phyloP scores from a whole-genome alignment of 2,113 vertebrate genomes.

The Silurus glanis region DNA sequence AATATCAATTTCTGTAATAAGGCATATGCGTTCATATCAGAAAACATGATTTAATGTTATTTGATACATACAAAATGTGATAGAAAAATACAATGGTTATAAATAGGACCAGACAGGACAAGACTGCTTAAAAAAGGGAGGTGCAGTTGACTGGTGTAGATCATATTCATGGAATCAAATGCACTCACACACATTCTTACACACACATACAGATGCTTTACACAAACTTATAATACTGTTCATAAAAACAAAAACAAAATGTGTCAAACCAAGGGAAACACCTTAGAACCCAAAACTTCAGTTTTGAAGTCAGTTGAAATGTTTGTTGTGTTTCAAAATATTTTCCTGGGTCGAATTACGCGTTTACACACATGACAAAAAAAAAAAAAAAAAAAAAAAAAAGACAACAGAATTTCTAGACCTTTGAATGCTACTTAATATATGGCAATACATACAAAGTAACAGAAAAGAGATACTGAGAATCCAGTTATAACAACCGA shows the following conservation, averaged over 20 bases:
- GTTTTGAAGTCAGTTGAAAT: constrained; percentile 65
- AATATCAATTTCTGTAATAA: constrained; percentile 64
- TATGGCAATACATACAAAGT: constrained; percentile 74
- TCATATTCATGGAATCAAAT: constrained; percentile 51
- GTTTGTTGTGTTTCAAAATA: constrained; percentile 23
- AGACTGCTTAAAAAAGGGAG: constrained; percentile 70
- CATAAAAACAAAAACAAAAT: constrained; percentile 34
- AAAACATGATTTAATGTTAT: constrained; percentile 98
- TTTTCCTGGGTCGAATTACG: constrained; percentile 25
- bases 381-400: constrained; percentile 64
- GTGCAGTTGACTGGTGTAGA: constrained; percentile 38
- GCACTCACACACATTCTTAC: constrained; percentile 62
- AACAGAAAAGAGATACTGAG: constrained; percentile 76
- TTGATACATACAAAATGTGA: constrained; percentile 96
- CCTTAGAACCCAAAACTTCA: constrained; percentile 58
- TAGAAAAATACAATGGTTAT: constrained; percentile 99
- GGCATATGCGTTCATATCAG: constrained; percentile 82
- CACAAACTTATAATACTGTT: constrained; percentile 75
- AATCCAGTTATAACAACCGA: constrained; percentile 53
- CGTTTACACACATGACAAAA: background rate
- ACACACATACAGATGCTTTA: constrained; percentile 23
- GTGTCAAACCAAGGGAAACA: constrained; percentile 30
- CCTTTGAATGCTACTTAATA: constrained; percentile 70
- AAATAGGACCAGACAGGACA: constrained; percentile 84
- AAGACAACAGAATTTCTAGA: constrained; percentile 62